phyloP scores from a whole-genome alignment of 2,113 vertebrate species.

The Tragelaphus scriptus region DNA sequence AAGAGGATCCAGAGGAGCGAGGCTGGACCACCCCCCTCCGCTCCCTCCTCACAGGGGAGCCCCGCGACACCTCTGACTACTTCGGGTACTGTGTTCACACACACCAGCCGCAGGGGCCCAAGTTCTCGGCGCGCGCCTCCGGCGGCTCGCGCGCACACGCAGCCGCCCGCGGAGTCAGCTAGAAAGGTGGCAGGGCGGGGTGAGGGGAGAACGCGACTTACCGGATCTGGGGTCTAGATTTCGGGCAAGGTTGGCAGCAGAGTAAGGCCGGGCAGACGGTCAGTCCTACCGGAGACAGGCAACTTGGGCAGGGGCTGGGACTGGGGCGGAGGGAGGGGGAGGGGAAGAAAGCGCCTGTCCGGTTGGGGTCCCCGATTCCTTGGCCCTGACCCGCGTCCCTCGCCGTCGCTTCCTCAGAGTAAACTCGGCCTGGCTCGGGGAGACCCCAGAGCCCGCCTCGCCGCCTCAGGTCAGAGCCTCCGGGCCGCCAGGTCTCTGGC shows the following conservation, averaged over 20 bases:
- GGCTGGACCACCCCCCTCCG: not conserved
- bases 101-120: not conserved
- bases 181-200: not conserved
- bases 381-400: not conserved
- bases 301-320: slow-evolving; percentile 54
- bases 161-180: not conserved
- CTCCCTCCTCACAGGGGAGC: not conserved
- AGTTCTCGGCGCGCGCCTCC: not conserved
- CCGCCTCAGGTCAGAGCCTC: not conserved
- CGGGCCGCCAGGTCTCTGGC: not conserved
- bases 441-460: not conserved
- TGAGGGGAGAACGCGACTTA: slow-evolving; percentile 77
- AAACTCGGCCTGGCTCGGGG: not conserved
- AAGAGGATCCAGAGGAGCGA: not conserved
- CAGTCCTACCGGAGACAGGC: slow-evolving; percentile 66
- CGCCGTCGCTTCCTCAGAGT: not conserved
- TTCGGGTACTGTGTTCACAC: not conserved
- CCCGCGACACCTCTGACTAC: not conserved
- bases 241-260: slow-evolving; percentile 77
- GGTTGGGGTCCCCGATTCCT: not conserved
- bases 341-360: slow-evolving; percentile 16
- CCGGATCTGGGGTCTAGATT: slow-evolving; percentile 78
- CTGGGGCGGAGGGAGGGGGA: not conserved
- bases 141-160: not conserved
- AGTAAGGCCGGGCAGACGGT: slow-evolving; percentile 64